Base-by-base conservation (phyloP, 2,797 vertebrate genomes). In the Protosalanx chinensis region DNA sequence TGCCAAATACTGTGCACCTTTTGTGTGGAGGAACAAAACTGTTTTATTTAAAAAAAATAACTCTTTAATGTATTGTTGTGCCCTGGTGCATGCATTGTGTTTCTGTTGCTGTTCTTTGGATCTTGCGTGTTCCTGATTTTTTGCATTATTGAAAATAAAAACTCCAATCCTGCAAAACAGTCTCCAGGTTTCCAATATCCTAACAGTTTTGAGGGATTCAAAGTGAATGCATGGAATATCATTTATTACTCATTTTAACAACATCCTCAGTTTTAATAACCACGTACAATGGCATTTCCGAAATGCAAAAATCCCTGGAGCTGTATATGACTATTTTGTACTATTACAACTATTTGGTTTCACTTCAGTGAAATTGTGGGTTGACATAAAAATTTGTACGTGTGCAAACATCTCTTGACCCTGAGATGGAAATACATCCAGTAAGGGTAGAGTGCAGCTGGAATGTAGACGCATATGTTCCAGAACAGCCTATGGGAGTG, bases 1-100 rank as follows among this genome's bases (percentile, higher is more conserved):
- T 87, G 89, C 92, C 91, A 91, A 93, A 93, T 89, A 90, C 81
- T 87, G 90, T 91, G 88, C 90, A 90, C 81, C 83, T 88, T 89
- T 85, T 80, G 80, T 85, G 87, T 89, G 77, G 85, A 91, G 72
- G 78, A 89, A 86, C 75, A 71, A 87, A 79, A 72, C 62, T 68
- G 84, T 90, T 68, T 77, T 78, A 20, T 79, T 74, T 83, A n/a
- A n/a, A n/a, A n/a, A 56, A 84, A 84, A 85, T 90, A 85, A 88
- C 80, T 70, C 81, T 78, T 86, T 87, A 84, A 83, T 84, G 85
- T 90, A 82, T 71, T 87, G 76, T 87, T 80, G 84, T 90, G 83
- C 80, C 82, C 85, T 69, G 63, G 85, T 92, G 93, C 93, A 93
- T 94, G 92, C 90, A 81, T 79, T 71, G 88, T 88, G 78, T 84